Base-by-base conservation (phyloP, 2,113 vertebrate genomes). In the Prionailurus viverrinus region DNA sequence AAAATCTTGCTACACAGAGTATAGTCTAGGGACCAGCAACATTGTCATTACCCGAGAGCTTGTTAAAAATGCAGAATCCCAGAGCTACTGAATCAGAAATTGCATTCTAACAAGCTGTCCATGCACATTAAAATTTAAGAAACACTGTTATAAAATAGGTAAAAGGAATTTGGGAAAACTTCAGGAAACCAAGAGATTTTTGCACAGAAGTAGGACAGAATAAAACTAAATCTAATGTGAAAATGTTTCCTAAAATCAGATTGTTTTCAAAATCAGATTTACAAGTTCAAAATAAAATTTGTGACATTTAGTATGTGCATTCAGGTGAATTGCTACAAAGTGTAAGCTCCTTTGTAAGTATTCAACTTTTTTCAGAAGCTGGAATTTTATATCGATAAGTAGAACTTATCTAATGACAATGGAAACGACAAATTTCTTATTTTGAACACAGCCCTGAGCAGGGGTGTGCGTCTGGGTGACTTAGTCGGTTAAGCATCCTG, bases 191-290 rank as follows among this genome's bases (percentile, higher is more conserved):
- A 27, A 86, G 8, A 86, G n/a, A 45, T 65, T 33, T 89, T 69
- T 86, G 74, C 36, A 66, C 12, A 33, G 58, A 96, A 74, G 15
- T 33, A 74, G 66, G 36, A n/a, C 45, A 87, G 48, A 48, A 66
- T 58, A 81, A 87, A 66, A 51, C 14, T 58, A 82, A 88, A 74
- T 74, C 74, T 96, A 69, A 7, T 15, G 3, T 68, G 15, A 39
- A 94, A 96, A 94, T 51, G 25, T 84, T 85, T 91, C 69, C 71
- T 81, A 85, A 91, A 85, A 48, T 41, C 51, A 63, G 19, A 76
- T 89, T 45, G 36, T 80, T 58, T 33, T 61, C 25, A 78, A 61
- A 45, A 88, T 71, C 69, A 94, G 33, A 87, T 68, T 33, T 61
- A 48, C 9, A 87, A 61, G 31, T 68, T 94, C 82, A 68, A 87